Base-by-base conservation (phyloP, 2,888 invertebrate genomes). In the Caenorhabditis sinica region DNA sequence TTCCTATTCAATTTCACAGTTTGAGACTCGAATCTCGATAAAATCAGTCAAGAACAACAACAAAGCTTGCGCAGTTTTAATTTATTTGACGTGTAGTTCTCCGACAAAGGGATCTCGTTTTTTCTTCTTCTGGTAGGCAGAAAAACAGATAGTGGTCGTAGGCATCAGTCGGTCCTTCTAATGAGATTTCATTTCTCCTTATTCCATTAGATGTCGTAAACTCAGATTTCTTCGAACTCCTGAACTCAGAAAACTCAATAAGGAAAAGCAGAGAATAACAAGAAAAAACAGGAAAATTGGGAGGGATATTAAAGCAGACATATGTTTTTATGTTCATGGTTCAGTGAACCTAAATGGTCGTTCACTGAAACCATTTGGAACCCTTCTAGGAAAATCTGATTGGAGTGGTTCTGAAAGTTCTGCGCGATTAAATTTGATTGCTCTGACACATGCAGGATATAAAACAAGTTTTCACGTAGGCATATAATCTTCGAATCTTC, bases 1-100 rank as follows among this genome's bases (percentile, higher is more conserved):
- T 40, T 40, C 13, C 20, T 28, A 40, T 63, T 53, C 28, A 11
- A 40, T 45, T 28, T 53, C 69, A 33, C 30, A 45, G 9, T 33
- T 25, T 33, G 25, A n/a, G n/a, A n/a, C 4, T 13, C 40, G 40
- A 56, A 51, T 66, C 66, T 49, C 69, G 71, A 79, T 79, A 79
- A 79, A 69, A 65, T 79, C 79, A 45, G 20, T 65, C 68, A 71
- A 79, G 71, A 71, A 79, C 79, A 79, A 71, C 79, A 79, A 71
- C 71, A 25, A 69, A 61, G 69, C 68, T 76, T 68, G 68, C 68
- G 33, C 43, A 5, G 36, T 68, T 68, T 66, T 33, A 76, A 68
- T 76, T 76, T 68, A 68, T 68, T 45, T 56, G 58, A 8, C 33
- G 66, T 53, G 63, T 75, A 30, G 25, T 49, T 66, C 33, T 60